These are phyloP conservation scores for Ophiothrix spiculata DNA, from an alignment of 35 echinoderm and acorn worm genomes.

Conservation along the genomic window DNA sequence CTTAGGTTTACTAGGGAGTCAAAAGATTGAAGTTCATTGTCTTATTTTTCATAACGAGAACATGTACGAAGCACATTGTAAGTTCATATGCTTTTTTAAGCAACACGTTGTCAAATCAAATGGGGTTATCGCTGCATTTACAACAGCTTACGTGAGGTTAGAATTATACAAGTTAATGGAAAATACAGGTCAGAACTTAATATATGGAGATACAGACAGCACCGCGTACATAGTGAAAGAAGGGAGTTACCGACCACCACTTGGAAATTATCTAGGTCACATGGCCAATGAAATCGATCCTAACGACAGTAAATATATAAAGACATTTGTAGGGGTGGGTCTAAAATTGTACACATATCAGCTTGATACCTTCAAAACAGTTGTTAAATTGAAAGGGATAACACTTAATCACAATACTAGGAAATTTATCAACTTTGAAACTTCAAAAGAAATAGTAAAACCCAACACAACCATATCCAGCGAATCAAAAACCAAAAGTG, in stretches of 20 bases:
- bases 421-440: background rate
- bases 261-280: slow-evolving; percentile 36
- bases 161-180: slow-evolving; percentile 26
- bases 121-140: slow-evolving; percentile 39
- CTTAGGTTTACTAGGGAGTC: background rate
- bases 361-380: background rate
- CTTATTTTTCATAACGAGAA: background rate
- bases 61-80: background rate
- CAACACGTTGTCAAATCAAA: background rate
- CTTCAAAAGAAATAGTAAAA: background rate
- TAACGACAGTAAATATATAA: slow-evolving; percentile 31
- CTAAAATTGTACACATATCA: slow-evolving; percentile 45
- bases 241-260: background rate
- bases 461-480: background rate
- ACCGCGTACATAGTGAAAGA: slow-evolving; percentile 6
- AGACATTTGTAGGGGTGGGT: slow-evolving; percentile 10
- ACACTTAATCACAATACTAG: background rate
- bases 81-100: background rate
- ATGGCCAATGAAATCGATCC: slow-evolving; percentile 34
- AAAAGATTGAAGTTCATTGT: background rate
- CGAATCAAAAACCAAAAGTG: too few relatives aligned
- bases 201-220: slow-evolving; percentile 54
- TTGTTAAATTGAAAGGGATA: background rate
- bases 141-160: slow-evolving; percentile 32
- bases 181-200: background rate